phyloP scores from a whole-genome alignment of 2,113 vertebrate genomes.

The Accipiter cooperii region DNA sequence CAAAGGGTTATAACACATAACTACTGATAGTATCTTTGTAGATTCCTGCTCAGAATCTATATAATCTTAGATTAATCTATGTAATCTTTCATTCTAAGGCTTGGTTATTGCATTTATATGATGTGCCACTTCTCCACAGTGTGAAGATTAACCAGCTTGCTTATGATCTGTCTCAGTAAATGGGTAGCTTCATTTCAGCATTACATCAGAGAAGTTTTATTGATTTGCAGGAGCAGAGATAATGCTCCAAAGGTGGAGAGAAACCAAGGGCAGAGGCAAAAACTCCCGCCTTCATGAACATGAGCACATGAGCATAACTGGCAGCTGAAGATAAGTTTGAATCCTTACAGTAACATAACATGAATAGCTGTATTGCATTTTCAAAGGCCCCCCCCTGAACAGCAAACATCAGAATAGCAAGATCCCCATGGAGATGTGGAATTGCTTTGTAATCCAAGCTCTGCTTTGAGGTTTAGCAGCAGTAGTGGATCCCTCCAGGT shows the following conservation, averaged over 20 bases:
- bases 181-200: neutral
- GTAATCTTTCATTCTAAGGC: neutral
- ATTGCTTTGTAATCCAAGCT: neutral
- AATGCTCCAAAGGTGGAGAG: neutral
- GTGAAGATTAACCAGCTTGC: neutral
- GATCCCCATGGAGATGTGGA: neutral
- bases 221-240: neutral
- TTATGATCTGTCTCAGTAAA: neutral
- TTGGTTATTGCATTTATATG: neutral
- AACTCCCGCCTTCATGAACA: neutral
- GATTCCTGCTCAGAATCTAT: neutral
- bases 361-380: neutral
- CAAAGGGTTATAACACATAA: neutral
- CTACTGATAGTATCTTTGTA: neutral
- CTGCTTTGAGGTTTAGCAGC: neutral
- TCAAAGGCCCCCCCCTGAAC: neutral
- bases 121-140: neutral
- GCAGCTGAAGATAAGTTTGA: neutral
- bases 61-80: neutral
- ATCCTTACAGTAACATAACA: neutral
- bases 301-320: neutral
- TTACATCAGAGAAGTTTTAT: neutral
- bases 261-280: neutral
- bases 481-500: neutral
- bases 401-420: rapidly evolving